These are phyloP conservation scores for Pterocles gutturalis DNA, from an alignment of 2,113 vertebrate species.

Conservation along the genomic window DNA sequence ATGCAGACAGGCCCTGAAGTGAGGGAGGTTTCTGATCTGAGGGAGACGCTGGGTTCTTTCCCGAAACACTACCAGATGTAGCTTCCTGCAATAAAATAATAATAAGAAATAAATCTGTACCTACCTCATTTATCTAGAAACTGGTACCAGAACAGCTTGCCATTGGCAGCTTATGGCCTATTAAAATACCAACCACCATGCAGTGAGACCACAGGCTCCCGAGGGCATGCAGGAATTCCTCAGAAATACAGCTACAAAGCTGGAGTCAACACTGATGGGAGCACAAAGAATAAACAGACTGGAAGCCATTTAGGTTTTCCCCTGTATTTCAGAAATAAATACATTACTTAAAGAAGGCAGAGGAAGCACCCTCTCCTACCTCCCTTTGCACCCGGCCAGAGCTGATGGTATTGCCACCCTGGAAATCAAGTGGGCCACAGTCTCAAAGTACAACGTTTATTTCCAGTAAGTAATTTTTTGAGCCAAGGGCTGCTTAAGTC, in stretches of 20 bases:
- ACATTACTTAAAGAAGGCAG: not conserved
- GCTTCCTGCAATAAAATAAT: constrained; percentile 44
- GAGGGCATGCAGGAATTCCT: not conserved
- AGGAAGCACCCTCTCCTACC: not conserved
- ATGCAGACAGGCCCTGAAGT: not conserved
- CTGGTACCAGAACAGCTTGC: constrained; percentile 18
- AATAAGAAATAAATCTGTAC: not conserved
- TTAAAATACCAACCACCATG: constrained; percentile 29
- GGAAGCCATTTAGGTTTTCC: not conserved
- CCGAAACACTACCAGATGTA: not conserved
- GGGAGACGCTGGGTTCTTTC: not conserved
- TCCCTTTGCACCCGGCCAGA: not conserved
- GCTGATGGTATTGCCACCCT: not conserved
- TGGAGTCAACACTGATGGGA: constrained; percentile 11
- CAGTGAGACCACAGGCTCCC: not conserved
- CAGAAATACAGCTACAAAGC: constrained; percentile 40
- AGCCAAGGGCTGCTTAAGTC: not conserved
- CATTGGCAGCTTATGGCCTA: constrained; percentile 5
- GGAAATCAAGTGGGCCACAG: not conserved
- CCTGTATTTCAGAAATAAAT: not conserved
- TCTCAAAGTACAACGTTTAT: not conserved
- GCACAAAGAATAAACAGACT: constrained; percentile 14
- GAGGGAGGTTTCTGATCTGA: not conserved
- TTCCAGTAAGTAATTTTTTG: not conserved
- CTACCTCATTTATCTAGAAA: constrained; percentile 9